Percentiles rank a stretch among this genome's conserved stretches.
phyloP scores from a whole-genome alignment of 1,140 invertebrate genomes.

The Orius laevigatus region DNA sequence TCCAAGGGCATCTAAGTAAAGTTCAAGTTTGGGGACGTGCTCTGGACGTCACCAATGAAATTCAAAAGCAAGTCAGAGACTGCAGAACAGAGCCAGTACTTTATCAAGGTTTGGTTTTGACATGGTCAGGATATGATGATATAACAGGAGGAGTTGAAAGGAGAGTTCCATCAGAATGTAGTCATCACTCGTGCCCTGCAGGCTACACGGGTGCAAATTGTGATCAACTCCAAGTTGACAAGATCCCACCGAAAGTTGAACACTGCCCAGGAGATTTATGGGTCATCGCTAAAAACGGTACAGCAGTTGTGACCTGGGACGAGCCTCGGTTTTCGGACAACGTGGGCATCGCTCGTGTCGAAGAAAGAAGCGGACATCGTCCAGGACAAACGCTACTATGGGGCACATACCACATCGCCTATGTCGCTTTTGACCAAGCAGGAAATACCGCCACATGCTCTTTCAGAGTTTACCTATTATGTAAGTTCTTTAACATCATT shows the following conservation, averaged over 20 bases:
- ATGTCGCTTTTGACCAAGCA: constrained; percentile 78
- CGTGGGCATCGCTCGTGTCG: constrained; percentile 57
- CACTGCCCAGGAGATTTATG: constrained; percentile 85
- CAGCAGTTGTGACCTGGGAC: constrained; percentile 84
- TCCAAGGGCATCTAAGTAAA: constrained; percentile 88
- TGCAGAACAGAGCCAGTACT: constrained; percentile 83
- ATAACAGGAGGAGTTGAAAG: constrained; percentile 77
- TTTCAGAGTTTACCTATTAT: constrained; percentile 83
- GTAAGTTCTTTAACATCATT: constrained; percentile 38
- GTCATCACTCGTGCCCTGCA: constrained; percentile 67
- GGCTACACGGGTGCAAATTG: constrained; percentile 73
- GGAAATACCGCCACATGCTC: constrained; percentile 82
- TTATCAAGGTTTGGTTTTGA: constrained; percentile 67
- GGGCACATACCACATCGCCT: constrained; percentile 86
- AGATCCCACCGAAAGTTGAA: constrained; percentile 69
- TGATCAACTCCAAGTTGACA: constrained; percentile 67
- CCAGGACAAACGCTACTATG: constrained; percentile 82
- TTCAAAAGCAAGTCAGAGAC: constrained; percentile 80
- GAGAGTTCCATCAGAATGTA: constrained; percentile 78
- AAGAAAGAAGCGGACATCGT: constrained; percentile 71
- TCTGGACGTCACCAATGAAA: constrained; percentile 78
- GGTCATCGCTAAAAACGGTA: constrained; percentile 84
- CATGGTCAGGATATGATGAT: constrained; percentile 86
- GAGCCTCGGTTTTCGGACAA: constrained; percentile 84
- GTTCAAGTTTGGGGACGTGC: constrained; percentile 87